Evolutionary conservation across 2,888 invertebrate species (phyloP), one percentile per base, ranked within the genome.

Genomic region (Aelia acuminata): DNA sequence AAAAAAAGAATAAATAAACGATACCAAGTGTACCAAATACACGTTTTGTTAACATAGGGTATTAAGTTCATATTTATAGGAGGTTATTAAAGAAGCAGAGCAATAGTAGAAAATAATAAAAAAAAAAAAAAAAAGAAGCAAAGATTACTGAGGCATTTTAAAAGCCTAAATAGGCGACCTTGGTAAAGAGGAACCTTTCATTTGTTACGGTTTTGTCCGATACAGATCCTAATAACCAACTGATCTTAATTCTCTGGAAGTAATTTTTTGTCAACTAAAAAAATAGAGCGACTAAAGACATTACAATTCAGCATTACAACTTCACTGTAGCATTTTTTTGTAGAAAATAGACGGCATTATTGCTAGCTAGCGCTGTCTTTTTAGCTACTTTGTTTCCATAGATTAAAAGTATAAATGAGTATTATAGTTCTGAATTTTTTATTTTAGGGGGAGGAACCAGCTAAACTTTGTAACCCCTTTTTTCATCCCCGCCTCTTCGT

Each of bases 141-240:
- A 70, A 70, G 63, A 70, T 70, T 70, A 70, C 31, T 35, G 5
- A 70, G 35, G 35, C 63, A 70, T 70, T 70, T 70, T 70, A 70
- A 70, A 70, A 70, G 63, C 63, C 35, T 35, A 70, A 15, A 70
- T 35, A 35, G 63, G 18, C 35, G 63, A 8, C 63, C 63, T 70
- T 70, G 26, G 7, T 31, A 70, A 70, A 57, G 5, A 70, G 20
- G 18, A 7, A 35, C 63, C 35, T 70, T 70, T 35, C 63, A 70
- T 31, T 70, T 70, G 63, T 70, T 70, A 70, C 63, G 1, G 63
- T 70, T 70, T 18, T 35, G 15, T 70, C 35, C 18, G 63, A 70
- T 70, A 70, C 0, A 35, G 31, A 70, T 70, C 35, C 31, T 70
- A 70, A 70, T 70, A 70, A 35, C 18, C 3, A 70, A 70, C 63